Evolutionary conservation across 2,113 vertebrate genomes (phyloP).

Genomic region (Tetrax tetrax): DNA sequence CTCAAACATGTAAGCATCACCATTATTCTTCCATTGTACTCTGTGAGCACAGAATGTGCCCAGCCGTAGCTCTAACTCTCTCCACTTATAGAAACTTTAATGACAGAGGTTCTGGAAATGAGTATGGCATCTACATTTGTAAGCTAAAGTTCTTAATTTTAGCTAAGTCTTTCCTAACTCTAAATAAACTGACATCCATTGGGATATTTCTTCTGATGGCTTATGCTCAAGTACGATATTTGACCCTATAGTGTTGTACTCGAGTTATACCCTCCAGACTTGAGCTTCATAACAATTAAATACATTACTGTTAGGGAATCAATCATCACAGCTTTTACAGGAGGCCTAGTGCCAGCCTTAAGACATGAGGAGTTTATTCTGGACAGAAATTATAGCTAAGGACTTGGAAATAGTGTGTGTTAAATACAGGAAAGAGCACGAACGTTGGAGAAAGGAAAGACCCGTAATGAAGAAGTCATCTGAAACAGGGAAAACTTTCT

Average conservation of each 20-base stretch:
- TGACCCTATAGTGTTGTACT: neutral
- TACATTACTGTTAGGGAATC: neutral
- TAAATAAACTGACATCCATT: neutral
- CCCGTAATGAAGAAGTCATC: neutral
- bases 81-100: neutral
- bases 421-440: neutral
- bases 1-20: rapidly evolving
- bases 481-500: neutral
- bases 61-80: neutral
- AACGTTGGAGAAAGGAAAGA: neutral
- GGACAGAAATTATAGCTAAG: neutral
- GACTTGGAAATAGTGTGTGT: neutral
- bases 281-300: neutral
- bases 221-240: neutral
- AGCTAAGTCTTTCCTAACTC: neutral
- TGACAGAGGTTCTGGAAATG: neutral
- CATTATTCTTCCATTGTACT: neutral
- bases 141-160: neutral
- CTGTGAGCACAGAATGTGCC: neutral
- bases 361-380: neutral
- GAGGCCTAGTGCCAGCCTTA: neutral
- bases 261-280: neutral
- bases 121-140: neutral
- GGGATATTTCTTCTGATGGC: neutral
- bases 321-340: neutral